These are phyloP conservation scores for Drosophila tropicalis DNA, from an alignment of 1,140 invertebrate species.

Conservation along the genomic window DNA sequence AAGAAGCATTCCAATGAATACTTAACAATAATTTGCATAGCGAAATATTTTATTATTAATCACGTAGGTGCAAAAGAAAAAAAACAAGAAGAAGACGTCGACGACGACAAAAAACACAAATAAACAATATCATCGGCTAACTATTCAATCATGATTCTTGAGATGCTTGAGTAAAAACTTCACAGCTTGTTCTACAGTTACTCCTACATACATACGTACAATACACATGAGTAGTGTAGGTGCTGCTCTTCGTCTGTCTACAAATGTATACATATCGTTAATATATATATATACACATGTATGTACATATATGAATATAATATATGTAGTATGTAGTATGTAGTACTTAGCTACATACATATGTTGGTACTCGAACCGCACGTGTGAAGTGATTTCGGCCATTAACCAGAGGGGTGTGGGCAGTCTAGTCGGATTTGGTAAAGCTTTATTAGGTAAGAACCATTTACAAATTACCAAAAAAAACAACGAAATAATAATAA, in stretches of 20 bases:
- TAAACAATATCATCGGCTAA: conserved; percentile 14
- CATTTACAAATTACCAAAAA: conserved; percentile 1
- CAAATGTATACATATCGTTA: background rate
- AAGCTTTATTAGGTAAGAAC: conserved; percentile 8
- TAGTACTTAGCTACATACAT: background rate
- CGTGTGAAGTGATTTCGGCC: conserved; percentile 7
- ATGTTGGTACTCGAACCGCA: background rate
- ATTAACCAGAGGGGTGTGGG: background rate
- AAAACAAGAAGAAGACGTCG: background rate
- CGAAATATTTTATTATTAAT: conserved; percentile 44
- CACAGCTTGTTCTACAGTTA: conserved; percentile 1
- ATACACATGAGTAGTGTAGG: too few relatives aligned
- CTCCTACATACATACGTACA: background rate
- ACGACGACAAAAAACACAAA: conserved; percentile 14
- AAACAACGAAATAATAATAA: background rate
- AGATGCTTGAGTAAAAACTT: conserved; percentile 13
- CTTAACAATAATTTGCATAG: conserved; percentile 11
- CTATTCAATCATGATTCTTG: conserved; percentile 13
- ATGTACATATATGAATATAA: too few relatives aligned
- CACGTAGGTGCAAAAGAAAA: conserved; percentile 43
- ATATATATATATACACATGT: background rate
- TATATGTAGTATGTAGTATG: background rate
- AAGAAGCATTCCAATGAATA: conserved; percentile 32
- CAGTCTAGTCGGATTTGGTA: conserved; percentile 9
- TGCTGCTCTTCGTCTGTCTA: background rate